These are phyloP conservation scores for Zenarchopterus dispar DNA, from an alignment of 2,797 vertebrate genomes.

Conservation along the genomic window DNA sequence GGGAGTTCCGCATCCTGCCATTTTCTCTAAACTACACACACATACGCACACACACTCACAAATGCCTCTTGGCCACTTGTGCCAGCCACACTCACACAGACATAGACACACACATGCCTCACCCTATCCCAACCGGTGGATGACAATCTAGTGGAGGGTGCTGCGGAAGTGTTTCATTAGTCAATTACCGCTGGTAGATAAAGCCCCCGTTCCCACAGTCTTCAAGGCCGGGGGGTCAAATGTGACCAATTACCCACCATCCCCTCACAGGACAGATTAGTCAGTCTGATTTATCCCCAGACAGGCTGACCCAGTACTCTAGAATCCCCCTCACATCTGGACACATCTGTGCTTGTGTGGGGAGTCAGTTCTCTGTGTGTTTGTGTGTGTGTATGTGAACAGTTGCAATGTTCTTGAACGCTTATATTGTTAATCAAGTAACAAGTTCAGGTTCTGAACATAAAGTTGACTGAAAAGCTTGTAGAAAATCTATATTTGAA, in stretches of 20 bases:
- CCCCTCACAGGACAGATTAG: slow-evolving; percentile 78
- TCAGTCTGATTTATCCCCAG: slow-evolving; percentile 79
- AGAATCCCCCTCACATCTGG: slow-evolving; percentile 69
- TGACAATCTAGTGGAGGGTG: slow-evolving; percentile 70
- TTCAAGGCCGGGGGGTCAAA: slow-evolving; percentile 76
- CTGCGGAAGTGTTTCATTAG: slow-evolving; percentile 87
- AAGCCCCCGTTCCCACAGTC: slow-evolving; percentile 82
- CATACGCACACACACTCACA: slow-evolving; percentile 28
- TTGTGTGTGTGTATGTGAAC: background rate
- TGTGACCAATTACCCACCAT: slow-evolving; percentile 83
- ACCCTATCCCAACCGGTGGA: slow-evolving; percentile 65
- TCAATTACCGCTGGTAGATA: slow-evolving; percentile 84
- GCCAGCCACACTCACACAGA: slow-evolving; percentile 46
- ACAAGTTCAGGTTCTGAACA: background rate
- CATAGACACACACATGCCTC: slow-evolving; percentile 47
- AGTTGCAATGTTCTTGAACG: too few species aligned
- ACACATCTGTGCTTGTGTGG: slow-evolving; percentile 21
- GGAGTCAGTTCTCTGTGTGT: slow-evolving; percentile 5
- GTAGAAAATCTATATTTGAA: background rate
- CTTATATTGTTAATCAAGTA: background rate
- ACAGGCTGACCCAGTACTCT: slow-evolving; percentile 70
- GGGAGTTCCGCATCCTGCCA: slow-evolving; percentile 82
- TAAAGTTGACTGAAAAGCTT: background rate
- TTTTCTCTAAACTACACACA: slow-evolving; percentile 70
- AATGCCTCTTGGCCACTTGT: slow-evolving; percentile 50